Conservation (phyloP, 2,113 vertebrate genomes). For the Pelvicachromis taeniatus region DNA sequence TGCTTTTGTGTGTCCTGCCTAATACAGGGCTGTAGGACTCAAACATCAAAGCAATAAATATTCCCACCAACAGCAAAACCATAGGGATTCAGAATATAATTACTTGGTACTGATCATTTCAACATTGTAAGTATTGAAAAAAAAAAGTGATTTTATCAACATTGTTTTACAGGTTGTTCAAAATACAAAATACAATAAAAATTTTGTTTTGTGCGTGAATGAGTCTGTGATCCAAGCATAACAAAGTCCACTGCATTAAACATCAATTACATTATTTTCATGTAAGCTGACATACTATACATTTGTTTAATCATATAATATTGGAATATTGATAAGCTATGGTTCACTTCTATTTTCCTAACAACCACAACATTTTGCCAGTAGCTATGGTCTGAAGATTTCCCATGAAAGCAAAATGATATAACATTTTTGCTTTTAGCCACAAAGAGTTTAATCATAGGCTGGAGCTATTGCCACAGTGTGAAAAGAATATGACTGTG, state of each 20-base stretch:
- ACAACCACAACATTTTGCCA: neutral
- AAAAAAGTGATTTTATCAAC: neutral
- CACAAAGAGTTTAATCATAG: neutral
- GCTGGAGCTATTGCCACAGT: neutral
- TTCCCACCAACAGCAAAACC: neutral
- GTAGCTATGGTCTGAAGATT: neutral
- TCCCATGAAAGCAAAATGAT: neutral
- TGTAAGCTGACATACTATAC: neutral
- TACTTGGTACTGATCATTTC: neutral
- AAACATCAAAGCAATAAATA: neutral
- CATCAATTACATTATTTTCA: neutral
- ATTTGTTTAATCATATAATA: neutral
- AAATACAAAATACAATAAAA: too few relatives aligned
- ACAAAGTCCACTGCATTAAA: fast-evolving
- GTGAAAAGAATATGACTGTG: neutral
- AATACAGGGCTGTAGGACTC: neutral
- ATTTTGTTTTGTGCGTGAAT: neutral
- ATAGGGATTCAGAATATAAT: neutral
- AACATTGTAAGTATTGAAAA: neutral
- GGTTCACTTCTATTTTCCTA: neutral
- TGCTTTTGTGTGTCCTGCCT: neutral
- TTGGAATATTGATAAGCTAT: neutral
- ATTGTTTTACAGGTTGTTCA: neutral
- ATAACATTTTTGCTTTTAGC: neutral
- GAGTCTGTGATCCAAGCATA: fast-evolving